Evolutionary conservation across 2,113 vertebrate genomes (phyloP), one percentile per base, ranked within the genome.

Genomic region (Toxotes chatareus): DNA sequence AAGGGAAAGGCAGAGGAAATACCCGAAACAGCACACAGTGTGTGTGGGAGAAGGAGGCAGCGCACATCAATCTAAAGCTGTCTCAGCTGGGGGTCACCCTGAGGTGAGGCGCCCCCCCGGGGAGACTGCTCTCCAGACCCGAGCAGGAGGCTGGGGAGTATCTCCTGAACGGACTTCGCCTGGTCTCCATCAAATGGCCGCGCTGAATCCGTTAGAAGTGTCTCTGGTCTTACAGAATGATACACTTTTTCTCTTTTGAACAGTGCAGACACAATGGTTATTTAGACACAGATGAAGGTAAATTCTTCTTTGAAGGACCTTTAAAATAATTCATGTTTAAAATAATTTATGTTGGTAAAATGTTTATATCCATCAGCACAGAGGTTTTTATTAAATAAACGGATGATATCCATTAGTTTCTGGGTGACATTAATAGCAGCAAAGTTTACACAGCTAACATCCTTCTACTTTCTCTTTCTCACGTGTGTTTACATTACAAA

Each of bases 11-110:
- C 73, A 86, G 78, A 91, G 89, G 89, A 93, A 93, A 91, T 92
- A 68, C 81, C 87, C 88, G 69, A 83, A 92, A 85, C 79, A 77
- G 67, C 74, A 80, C 80, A 93, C 91, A 93, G 91, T 93, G 89
- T 87, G 89, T 87, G 89, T 81, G 82, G 76, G 85, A 86, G 86
- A 82, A 73, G 79, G 73, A 92, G 82, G 85, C 61, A 71, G 77
- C 2, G n/a, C 68, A 72, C 86, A 93, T 93, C 86, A 91, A 90
- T 93, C 91, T 92, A 47, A 83, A 85, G 72, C 64, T 64, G 84
- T 90, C 89, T 73, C 49, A 78, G 87, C 83, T 82, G 85, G 82
- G 53, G 89, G 81, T 94, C 91, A 92, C 73, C 47, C 21, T 11
- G 86, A 83, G 92, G 92, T 93, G 90, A 93, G 85, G 60, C 73